Conservation (phyloP, 2,888 invertebrate genomes). For the Pammene aurita region DNA sequence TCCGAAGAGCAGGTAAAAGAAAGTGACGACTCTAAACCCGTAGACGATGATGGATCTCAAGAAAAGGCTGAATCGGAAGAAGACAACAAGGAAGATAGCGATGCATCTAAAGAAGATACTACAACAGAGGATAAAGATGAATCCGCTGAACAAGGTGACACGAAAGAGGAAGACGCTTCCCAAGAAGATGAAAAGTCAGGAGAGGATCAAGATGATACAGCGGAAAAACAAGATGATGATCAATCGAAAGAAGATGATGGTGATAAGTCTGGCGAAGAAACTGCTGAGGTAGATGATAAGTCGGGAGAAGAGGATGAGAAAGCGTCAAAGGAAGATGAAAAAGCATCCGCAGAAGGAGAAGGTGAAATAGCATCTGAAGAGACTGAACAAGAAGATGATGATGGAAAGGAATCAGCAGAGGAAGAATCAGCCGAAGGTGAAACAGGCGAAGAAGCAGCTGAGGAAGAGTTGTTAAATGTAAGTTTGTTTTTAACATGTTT, state of each 20-base stretch:
- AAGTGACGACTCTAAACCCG: conserved; percentile 50
- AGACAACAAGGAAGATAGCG: conserved; percentile 58
- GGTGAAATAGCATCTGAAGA: conserved; percentile 43
- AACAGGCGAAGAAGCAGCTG: conserved; percentile 77
- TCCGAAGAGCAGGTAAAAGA: conserved; percentile 52
- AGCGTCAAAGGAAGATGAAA: conserved; percentile 45
- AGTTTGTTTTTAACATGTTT: conserved; percentile 47
- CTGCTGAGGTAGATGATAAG: conserved; percentile 49
- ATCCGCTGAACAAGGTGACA: conserved; percentile 59
- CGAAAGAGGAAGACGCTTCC: conserved; percentile 48
- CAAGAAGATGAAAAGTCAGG: conserved; percentile 53
- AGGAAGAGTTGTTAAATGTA: conserved; percentile 86
- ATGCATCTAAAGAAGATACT: conserved; percentile 52
- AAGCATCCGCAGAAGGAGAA: conserved; percentile 49
- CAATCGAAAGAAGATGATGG: conserved; percentile 51
- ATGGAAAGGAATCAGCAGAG: conserved; percentile 48
- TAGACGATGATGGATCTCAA: conserved; percentile 74
- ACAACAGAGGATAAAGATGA: conserved; percentile 57
- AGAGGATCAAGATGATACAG: conserved; percentile 55
- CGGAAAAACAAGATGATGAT: conserved; percentile 53
- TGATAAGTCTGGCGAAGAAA: conserved; percentile 40
- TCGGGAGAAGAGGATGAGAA: conserved; percentile 55
- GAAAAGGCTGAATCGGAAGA: conserved; percentile 72
- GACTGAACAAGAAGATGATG: conserved; percentile 40
- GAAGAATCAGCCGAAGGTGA: conserved; percentile 54